phyloP scores from a whole-genome alignment of 1,140 invertebrate species.

The Elysia chlorotica region DNA sequence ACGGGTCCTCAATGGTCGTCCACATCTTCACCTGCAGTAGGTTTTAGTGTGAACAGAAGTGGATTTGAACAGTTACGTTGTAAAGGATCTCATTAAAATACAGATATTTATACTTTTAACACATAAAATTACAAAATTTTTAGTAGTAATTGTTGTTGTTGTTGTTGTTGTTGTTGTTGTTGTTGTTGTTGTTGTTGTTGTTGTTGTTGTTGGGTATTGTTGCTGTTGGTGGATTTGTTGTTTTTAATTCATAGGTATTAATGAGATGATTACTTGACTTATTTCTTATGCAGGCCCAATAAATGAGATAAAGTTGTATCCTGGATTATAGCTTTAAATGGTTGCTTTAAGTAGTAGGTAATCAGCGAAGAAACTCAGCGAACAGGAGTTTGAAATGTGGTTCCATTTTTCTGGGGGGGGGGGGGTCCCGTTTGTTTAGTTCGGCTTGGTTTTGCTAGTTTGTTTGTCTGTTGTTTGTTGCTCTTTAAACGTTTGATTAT shows the following conservation, averaged over 20 bases:
- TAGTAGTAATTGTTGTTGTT: neutral
- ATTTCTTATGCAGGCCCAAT: no score
- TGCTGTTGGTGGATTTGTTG: no score
- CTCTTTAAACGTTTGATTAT: neutral
- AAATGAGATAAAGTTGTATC: no score
- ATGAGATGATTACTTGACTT: no score
- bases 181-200: neutral
- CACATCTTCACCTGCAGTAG: constrained; percentile 56
- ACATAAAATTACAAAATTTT: neutral
- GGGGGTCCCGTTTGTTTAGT: no score
- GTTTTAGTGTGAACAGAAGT: no score
- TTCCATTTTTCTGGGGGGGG: neutral
- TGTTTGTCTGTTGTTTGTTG: neutral
- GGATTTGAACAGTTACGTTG: neutral
- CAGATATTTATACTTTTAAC: neutral
- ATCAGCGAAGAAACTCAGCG: no score
- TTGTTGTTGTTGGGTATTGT: no score
- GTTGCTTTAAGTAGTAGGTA: no score
- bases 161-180: neutral
- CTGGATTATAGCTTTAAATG: no score
- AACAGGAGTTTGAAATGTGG: neutral
- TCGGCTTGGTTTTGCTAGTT: neutral
- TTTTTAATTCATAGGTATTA: no score
- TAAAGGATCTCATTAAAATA: neutral
- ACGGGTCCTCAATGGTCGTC: constrained; percentile 62